Conservation (phyloP, 2,888 invertebrate species). For the Agrotis clavis region DNA sequence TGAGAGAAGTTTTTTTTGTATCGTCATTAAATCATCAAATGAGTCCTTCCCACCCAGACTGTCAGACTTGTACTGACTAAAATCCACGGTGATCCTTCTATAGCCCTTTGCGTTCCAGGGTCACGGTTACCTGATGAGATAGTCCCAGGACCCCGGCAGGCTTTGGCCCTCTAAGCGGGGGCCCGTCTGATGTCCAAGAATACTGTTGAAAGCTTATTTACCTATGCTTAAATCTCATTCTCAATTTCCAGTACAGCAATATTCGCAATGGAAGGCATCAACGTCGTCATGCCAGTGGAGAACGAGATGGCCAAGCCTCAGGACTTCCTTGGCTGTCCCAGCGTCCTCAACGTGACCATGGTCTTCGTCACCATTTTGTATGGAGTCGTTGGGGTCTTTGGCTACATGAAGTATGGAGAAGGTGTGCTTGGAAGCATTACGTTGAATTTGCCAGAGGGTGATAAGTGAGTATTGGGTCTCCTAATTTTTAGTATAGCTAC, state of each 20-base stretch:
- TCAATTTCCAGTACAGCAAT: slow-evolving; percentile 94
- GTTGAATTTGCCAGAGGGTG: slow-evolving; percentile 93
- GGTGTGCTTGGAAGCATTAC: slow-evolving; percentile 94
- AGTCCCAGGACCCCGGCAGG: too few species aligned
- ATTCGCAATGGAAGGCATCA: slow-evolving; percentile 99
- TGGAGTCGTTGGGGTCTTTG: slow-evolving; percentile 95
- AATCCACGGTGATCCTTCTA: too few species aligned
- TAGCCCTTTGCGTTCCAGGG: too few species aligned
- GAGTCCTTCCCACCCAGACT: too few species aligned
- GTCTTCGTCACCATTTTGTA: slow-evolving; percentile 94
- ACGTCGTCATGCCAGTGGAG: slow-evolving; percentile 97
- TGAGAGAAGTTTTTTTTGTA: too few species aligned
- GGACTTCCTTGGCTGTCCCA: slow-evolving; percentile 95
- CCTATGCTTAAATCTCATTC: neutral
- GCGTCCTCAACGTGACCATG: slow-evolving; percentile 97
- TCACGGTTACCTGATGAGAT: too few species aligned
- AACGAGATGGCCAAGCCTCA: slow-evolving; percentile 96
- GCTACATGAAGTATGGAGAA: slow-evolving; percentile 96
- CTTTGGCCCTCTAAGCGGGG: too few species aligned
- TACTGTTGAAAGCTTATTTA: neutral
- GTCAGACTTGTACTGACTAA: too few species aligned
- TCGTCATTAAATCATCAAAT: too few species aligned
- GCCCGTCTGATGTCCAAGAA: too few species aligned
- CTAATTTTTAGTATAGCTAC: neutral
- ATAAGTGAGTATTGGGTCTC: slow-evolving; percentile 90